phyloP scores from a whole-genome alignment of 2,888 invertebrate genomes.

The Bombylius major region DNA sequence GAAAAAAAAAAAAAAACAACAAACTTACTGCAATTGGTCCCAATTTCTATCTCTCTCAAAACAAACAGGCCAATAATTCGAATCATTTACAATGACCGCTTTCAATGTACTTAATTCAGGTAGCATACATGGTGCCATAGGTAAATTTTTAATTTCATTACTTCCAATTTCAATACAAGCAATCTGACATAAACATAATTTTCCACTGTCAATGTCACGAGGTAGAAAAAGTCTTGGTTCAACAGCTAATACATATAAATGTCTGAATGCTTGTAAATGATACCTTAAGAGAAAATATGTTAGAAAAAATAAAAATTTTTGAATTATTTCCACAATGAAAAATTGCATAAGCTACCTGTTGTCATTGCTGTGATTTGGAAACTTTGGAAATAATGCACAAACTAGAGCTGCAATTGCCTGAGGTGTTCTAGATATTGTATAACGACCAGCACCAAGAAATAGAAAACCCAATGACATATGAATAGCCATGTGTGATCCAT shows the following conservation, averaged over 20 bases:
- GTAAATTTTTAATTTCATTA: slow-evolving; percentile 39
- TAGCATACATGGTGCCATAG: slow-evolving; percentile 72
- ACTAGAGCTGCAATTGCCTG: slow-evolving; percentile 80
- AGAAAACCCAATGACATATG: slow-evolving; percentile 89
- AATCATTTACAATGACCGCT: slow-evolving; percentile 67
- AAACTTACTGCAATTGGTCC: slow-evolving; percentile 58
- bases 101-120: slow-evolving; percentile 65
- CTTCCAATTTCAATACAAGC: slow-evolving; percentile 39
- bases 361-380: slow-evolving; percentile 91
- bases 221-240: slow-evolving; percentile 83
- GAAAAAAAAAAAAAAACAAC: neutral
- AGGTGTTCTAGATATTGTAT: slow-evolving; percentile 68
- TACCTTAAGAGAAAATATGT: slow-evolving; percentile 48
- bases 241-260: slow-evolving; percentile 88
- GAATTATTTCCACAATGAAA: neutral
- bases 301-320: neutral
- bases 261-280: slow-evolving; percentile 92
- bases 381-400: slow-evolving; percentile 92
- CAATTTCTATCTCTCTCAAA: slow-evolving; percentile 76
- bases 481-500: slow-evolving; percentile 88
- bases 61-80: slow-evolving; percentile 78
- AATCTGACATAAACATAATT: slow-evolving; percentile 73
- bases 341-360: slow-evolving; percentile 57
- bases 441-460: slow-evolving; percentile 88
- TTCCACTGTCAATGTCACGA: slow-evolving; percentile 66